phyloP scores from a whole-genome alignment of 1,140 invertebrate species.

The Dryas iulia region DNA sequence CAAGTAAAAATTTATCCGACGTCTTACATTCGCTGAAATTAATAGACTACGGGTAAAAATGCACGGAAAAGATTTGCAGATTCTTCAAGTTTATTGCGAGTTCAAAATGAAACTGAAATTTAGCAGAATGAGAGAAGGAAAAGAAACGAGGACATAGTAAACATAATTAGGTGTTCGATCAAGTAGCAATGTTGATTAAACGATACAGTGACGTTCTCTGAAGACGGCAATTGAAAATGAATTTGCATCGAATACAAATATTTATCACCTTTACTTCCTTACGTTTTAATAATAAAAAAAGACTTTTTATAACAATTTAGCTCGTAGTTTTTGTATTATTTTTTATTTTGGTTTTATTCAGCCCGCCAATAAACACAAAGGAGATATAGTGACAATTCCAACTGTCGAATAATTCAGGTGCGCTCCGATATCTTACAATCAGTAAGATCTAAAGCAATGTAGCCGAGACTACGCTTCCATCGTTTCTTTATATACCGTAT shows the following conservation, averaged over 20 bases:
- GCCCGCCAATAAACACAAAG: slow-evolving; percentile 55
- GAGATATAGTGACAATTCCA: slow-evolving; percentile 66
- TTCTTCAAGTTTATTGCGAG: slow-evolving; percentile 41
- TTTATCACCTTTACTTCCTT: slow-evolving; percentile 2
- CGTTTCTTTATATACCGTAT: slow-evolving; percentile 43
- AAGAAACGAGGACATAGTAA: slow-evolving; percentile 49
- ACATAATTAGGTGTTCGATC: slow-evolving; percentile 54
- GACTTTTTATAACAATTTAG: no score
- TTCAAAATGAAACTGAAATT: slow-evolving; percentile 41
- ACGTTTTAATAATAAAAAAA: no score
- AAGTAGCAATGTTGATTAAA: slow-evolving; percentile 52
- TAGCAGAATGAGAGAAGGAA: slow-evolving; percentile 31
- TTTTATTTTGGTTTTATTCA: neutral
- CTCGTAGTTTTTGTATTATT: no score
- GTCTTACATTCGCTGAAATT: slow-evolving; percentile 25
- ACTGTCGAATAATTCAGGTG: slow-evolving; percentile 75
- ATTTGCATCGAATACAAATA: slow-evolving; percentile 13
- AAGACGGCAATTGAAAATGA: slow-evolving; percentile 36
- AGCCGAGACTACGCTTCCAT: slow-evolving; percentile 60
- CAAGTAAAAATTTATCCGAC: slow-evolving; percentile 12
- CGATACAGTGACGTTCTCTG: slow-evolving; percentile 44
- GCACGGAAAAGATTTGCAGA: slow-evolving; percentile 33
- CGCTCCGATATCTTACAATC: slow-evolving; percentile 73
- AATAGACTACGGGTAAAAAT: slow-evolving; percentile 31
- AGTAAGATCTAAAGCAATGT: slow-evolving; percentile 65